Conservation (phyloP, 1,140 invertebrate species). For the Homalodisca vitripennis region DNA sequence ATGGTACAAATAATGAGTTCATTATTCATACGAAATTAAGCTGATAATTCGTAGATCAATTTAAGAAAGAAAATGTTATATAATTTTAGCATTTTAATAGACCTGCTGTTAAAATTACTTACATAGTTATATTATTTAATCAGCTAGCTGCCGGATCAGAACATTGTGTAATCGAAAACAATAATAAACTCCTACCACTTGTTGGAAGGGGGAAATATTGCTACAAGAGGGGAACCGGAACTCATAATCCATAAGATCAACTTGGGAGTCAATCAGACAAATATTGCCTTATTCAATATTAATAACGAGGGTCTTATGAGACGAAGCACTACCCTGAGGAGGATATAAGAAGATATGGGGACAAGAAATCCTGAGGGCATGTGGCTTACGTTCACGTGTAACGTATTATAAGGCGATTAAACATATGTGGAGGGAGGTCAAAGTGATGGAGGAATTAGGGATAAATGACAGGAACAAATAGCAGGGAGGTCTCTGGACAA, state of each 20-base stretch:
- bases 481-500: not conserved
- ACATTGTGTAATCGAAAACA: too few species aligned
- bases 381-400: not conserved
- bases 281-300: not conserved
- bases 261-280: not conserved
- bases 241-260: not conserved
- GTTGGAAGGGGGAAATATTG: not conserved
- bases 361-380: not conserved
- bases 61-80: too few species aligned
- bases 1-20: too few species aligned
- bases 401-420: not conserved
- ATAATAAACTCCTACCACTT: not conserved
- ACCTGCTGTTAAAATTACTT: too few species aligned
- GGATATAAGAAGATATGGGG: not conserved
- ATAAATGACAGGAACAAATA: not conserved
- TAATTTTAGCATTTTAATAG: too few species aligned
- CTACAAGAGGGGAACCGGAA: not conserved
- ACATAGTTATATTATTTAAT: too few species aligned
- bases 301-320: not conserved
- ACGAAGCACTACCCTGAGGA: not conserved
- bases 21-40: too few species aligned
- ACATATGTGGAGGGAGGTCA: not conserved
- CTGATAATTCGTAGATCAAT: too few species aligned
- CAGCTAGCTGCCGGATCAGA: too few species aligned
- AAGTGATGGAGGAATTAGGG: not conserved